Percentiles rank a stretch among this genome's conserved stretches.
Conservation (phyloP, 2,113 vertebrate genomes). For the Microcebus lehilahytsara region DNA sequence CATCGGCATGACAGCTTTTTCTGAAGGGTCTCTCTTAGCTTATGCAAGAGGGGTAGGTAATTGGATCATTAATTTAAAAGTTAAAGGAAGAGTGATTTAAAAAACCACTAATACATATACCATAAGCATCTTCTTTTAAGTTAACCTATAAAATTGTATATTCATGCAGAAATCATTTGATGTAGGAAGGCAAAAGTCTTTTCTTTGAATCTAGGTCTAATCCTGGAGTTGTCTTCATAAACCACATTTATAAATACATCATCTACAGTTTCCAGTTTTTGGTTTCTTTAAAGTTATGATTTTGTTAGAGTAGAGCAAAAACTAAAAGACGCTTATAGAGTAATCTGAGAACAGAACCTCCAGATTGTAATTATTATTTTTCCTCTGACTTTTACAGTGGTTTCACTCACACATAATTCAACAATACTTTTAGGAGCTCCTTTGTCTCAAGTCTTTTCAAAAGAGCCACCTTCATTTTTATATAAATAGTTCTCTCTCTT, state of each 20-base stretch:
- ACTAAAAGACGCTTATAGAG: neutral
- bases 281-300: neutral
- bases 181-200: neutral
- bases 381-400: neutral
- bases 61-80: neutral
- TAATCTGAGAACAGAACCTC: neutral
- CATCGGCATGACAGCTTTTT: neutral
- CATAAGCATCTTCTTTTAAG: neutral
- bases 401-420: neutral
- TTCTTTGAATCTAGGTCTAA: neutral
- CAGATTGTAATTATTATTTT: neutral
- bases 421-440: neutral
- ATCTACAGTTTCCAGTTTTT: neutral
- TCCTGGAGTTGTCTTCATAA: neutral
- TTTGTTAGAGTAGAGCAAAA: neutral
- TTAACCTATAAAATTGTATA: neutral
- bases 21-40: neutral
- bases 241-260: neutral
- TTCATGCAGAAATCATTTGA: constrained; percentile 15
- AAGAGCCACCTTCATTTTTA: neutral
- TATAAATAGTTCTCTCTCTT: neutral
- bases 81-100: neutral
- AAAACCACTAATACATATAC: neutral
- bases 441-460: neutral
- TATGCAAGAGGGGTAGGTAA: neutral